These are phyloP conservation scores for Eonycteris spelaea DNA, from an alignment of 2,113 vertebrate genomes.

Conservation along the genomic window DNA sequence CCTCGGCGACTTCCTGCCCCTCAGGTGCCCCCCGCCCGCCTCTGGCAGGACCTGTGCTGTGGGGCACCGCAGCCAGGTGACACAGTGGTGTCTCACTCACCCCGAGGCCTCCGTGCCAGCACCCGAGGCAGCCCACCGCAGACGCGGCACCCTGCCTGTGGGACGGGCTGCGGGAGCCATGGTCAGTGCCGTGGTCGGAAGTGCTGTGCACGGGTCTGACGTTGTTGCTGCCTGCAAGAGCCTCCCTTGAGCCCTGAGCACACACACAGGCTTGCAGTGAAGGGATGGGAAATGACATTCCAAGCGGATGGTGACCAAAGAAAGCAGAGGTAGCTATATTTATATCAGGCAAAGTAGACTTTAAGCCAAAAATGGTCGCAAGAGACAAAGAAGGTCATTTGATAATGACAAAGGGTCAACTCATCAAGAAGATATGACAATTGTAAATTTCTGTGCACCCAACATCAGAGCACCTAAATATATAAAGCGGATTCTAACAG, in stretches of 20 bases:
- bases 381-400: not conserved
- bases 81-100: not conserved
- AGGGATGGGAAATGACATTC: not conserved
- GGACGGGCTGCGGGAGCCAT: not conserved
- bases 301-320: not conserved
- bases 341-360: not conserved
- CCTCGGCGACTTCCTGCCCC: not conserved
- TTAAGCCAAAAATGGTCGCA: not conserved
- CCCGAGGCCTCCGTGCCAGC: not conserved
- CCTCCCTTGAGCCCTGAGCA: not conserved
- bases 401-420: not conserved
- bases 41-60: not conserved
- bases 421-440: not conserved
- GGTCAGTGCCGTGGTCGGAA: not conserved
- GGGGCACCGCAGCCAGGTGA: not conserved
- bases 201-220: not conserved
- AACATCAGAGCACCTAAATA: not conserved
- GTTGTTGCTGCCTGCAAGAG: not conserved
- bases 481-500: not conserved
- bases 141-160: not conserved
- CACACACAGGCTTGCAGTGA: not conserved
- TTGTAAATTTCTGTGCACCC: not conserved
- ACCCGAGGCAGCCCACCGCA: fast-evolving
- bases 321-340: not conserved
- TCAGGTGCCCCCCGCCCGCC: fast-evolving